Evolutionary conservation across 2,113 vertebrate genomes (phyloP).

Genomic region (Podarcis cretensis): DNA sequence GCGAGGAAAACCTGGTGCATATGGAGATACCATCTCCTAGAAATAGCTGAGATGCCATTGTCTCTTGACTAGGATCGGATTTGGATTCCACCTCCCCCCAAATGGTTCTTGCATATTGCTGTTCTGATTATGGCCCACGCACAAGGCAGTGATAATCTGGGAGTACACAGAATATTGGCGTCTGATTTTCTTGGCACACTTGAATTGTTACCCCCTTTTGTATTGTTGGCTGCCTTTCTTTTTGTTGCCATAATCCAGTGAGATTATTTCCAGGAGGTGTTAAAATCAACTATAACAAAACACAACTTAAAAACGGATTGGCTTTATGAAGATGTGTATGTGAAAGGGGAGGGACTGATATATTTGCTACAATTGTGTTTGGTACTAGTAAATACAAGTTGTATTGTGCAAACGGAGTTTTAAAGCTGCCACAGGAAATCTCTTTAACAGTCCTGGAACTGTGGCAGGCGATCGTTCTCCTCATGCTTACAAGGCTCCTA

Average conservation of each 20-base stretch:
- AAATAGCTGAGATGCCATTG: slow-evolving; percentile 59
- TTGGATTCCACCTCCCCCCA: slow-evolving; percentile 35
- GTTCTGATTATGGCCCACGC: neutral
- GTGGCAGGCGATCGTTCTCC: neutral
- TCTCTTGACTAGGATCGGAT: slow-evolving; percentile 42
- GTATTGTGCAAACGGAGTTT: neutral
- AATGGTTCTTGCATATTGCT: slow-evolving; percentile 3
- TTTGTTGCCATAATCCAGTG: neutral
- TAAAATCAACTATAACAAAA: neutral
- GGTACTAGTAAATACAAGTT: neutral
- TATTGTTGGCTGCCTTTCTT: neutral
- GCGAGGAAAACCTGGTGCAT: slow-evolving; percentile 49
- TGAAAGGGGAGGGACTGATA: neutral
- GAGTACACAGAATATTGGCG: neutral
- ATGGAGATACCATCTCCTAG: slow-evolving; percentile 54
- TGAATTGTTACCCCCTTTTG: neutral
- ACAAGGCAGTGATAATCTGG: neutral
- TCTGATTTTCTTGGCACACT: neutral
- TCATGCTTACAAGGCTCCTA: neutral
- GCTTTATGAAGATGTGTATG: neutral
- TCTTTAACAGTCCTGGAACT: neutral
- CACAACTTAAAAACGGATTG: neutral
- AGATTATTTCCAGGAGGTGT: neutral
- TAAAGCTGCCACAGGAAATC: neutral
- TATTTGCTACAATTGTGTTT: neutral